Percentiles rank a stretch among this genome's conserved stretches.
Conservation (phyloP, 2,888 invertebrate species). For the Drosophila nigricruria region DNA sequence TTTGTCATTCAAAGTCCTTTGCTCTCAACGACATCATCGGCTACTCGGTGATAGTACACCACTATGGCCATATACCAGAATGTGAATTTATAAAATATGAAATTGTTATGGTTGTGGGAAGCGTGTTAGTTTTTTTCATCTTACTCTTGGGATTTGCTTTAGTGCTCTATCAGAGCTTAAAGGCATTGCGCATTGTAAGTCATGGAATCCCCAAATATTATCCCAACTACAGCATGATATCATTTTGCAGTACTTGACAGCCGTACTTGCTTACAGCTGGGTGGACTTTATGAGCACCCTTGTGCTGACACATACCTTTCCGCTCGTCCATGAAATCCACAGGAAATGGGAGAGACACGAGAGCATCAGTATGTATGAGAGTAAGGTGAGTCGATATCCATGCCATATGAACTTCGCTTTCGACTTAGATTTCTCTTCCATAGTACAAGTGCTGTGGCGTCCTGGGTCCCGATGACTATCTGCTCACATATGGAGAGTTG, state of each 20-base stretch:
- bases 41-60: neutral
- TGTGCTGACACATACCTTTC: constrained; percentile 24
- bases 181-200: constrained; percentile 38
- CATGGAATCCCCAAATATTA: neutral
- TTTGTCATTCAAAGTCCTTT: neutral
- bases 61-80: neutral
- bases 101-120: neutral
- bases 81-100: constrained; percentile 34
- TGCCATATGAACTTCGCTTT: neutral
- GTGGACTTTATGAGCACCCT: constrained; percentile 40
- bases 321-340: constrained; percentile 24
- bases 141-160: constrained; percentile 1
- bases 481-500: neutral
- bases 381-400: constrained; percentile 10
- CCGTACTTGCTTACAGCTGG: constrained; percentile 31
- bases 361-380: constrained; percentile 28
- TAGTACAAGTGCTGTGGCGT: constrained; percentile 59
- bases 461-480: constrained; percentile 55
- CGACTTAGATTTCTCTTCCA: neutral
- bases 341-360: constrained; percentile 17
- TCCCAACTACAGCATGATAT: neutral
- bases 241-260: constrained; percentile 20
- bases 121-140: neutral
- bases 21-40: neutral
- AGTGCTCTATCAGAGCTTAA: constrained; percentile 9